These are phyloP conservation scores for Brachyrhaphis roseni DNA, from an alignment of 2,797 vertebrate genomes.

Conservation along the genomic window DNA sequence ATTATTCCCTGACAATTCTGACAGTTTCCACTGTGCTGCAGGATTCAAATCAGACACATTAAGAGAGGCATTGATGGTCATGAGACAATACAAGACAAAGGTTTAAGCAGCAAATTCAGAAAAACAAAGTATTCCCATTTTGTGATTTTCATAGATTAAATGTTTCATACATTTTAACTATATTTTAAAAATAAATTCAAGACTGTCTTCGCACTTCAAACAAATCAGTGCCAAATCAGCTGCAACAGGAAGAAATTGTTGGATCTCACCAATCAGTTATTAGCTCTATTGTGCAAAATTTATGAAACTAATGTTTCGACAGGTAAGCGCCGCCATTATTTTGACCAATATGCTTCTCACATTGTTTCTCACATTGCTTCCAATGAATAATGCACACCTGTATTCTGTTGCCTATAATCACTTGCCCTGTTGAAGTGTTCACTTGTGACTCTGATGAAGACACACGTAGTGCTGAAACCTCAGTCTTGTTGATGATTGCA, in stretches of 20 bases:
- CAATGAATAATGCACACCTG: background rate
- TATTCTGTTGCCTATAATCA: background rate
- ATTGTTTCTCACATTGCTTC: background rate
- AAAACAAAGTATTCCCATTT: background rate
- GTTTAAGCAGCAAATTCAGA: background rate
- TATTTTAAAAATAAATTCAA: background rate
- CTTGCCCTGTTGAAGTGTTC: background rate
- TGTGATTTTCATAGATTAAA: background rate
- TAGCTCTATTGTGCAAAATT: background rate
- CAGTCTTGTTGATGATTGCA: background rate
- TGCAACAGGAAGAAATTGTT: background rate
- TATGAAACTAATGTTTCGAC: background rate
- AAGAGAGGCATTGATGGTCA: conserved; percentile 60
- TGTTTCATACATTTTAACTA: background rate
- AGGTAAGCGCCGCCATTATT: background rate
- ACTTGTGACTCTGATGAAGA: background rate
- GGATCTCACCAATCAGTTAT: background rate
- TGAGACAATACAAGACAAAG: background rate
- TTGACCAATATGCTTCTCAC: background rate
- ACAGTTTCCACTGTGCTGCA: conserved; percentile 73
- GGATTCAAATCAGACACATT: conserved; percentile 62
- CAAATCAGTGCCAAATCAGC: background rate
- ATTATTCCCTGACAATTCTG: conserved; percentile 66
- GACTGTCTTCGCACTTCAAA: background rate
- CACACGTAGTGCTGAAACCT: background rate